Evolutionary conservation across 2,888 invertebrate genomes (phyloP).

Genomic region (Nematopogon swammerdamellus): DNA sequence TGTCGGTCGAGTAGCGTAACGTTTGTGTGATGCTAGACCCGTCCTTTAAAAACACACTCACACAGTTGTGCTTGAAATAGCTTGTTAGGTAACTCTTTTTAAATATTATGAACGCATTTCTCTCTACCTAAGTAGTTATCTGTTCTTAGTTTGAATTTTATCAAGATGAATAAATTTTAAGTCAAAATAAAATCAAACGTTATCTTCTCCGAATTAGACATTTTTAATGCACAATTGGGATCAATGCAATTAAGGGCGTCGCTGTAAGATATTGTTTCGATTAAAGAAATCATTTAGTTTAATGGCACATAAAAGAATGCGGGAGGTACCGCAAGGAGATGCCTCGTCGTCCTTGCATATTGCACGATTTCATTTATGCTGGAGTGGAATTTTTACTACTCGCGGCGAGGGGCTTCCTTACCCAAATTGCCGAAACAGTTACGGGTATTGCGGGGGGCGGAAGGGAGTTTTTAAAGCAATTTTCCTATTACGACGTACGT

Average conservation of each 20-base stretch:
- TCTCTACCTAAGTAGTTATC: no score
- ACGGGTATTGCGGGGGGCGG: slow-evolving; percentile 25
- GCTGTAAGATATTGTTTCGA: background rate
- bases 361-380: slow-evolving; percentile 25
- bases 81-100: no score
- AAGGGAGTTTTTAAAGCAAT: slow-evolving; percentile 46
- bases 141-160: no score
- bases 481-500: slow-evolving; percentile 47
- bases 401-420: slow-evolving; percentile 36
- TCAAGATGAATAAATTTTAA: no score
- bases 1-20: no score
- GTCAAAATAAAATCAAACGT: background rate
- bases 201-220: background rate
- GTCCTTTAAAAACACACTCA: no score
- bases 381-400: slow-evolving; percentile 44
- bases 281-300: background rate
- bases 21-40: no score
- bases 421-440: slow-evolving; percentile 45
- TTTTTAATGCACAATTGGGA: background rate
- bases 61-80: no score
- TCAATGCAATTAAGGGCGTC: background rate
- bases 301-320: background rate
- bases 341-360: slow-evolving; percentile 24
- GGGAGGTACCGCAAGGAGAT: background rate
- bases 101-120: no score